A percentile compares a stretch with the other conserved stretches of the same genome.
These are phyloP conservation scores for Azorinus chamasolen DNA, from an alignment of 2,888 invertebrate genomes.

Conservation along the genomic window DNA sequence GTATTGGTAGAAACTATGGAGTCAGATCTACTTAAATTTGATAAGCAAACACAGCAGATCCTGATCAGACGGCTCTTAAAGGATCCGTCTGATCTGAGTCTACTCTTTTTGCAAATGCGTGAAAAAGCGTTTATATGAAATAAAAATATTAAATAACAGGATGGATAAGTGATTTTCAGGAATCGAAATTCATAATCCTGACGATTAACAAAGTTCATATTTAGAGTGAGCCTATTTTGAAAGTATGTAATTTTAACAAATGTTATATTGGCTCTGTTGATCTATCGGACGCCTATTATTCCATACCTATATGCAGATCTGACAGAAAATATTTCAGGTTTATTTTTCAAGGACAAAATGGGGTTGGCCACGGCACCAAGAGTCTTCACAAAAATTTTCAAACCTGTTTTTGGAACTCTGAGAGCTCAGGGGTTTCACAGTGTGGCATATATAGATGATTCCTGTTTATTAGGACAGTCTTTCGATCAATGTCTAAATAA, in stretches of 20 bases:
- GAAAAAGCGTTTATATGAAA: no score
- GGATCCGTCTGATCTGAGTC: no score
- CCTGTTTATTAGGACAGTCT: slow-evolving; percentile 33
- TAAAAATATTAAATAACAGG: no score
- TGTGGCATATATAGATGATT: slow-evolving; percentile 55
- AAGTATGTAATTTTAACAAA: slow-evolving; percentile 17
- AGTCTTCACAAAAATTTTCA: slow-evolving; percentile 33
- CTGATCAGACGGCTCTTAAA: no score
- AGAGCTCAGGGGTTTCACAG: slow-evolving; percentile 24
- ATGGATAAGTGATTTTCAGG: no score
- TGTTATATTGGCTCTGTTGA: slow-evolving; percentile 43
- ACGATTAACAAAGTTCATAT: no score
- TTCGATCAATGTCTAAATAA: slow-evolving; percentile 32
- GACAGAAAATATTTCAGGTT: slow-evolving; percentile 46
- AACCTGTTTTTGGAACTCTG: slow-evolving; percentile 36
- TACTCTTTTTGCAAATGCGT: no score
- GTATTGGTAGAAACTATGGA: no score
- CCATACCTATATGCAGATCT: slow-evolving; percentile 16
- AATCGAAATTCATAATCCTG: no score
- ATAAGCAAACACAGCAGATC: no score
- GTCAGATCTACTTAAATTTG: no score
- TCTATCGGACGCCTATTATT: slow-evolving; percentile 42
- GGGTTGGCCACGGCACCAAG: slow-evolving; percentile 21
- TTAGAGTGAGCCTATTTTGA: no score
- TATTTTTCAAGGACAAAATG: slow-evolving; percentile 20